Evolutionary conservation across 2,888 invertebrate species (phyloP).

Genomic region (Xanthorhoe spadicearia): DNA sequence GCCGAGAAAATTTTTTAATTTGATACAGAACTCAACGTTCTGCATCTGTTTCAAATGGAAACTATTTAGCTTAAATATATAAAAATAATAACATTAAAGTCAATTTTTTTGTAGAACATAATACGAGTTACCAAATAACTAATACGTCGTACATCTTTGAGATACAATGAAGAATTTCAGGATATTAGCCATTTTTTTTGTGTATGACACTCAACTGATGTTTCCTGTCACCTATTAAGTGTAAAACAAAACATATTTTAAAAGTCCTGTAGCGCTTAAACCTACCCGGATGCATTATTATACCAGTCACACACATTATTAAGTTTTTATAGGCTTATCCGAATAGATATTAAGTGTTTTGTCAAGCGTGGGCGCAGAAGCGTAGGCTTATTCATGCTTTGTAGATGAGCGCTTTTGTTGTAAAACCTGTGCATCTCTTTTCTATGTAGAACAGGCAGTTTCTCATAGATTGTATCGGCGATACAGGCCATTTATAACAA

Average conservation of each 20-base stretch:
- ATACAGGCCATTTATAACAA: slow-evolving; percentile 56
- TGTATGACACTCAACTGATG: too few relatives aligned
- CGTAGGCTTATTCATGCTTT: slow-evolving; percentile 77
- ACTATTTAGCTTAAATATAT: too few relatives aligned
- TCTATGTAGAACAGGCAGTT: slow-evolving; percentile 68
- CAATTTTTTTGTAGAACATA: too few relatives aligned
- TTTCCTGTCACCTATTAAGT: too few relatives aligned
- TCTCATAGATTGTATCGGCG: slow-evolving; percentile 68
- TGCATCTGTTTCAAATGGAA: not conserved
- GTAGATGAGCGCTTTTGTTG: slow-evolving; percentile 61
- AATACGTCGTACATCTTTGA: too few relatives aligned
- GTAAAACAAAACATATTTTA: slow-evolving; percentile 48
- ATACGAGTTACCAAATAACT: too few relatives aligned
- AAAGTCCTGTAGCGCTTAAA: slow-evolving; percentile 51
- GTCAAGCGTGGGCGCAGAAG: slow-evolving; percentile 66
- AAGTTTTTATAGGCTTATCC: slow-evolving; percentile 69
- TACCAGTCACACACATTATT: slow-evolving; percentile 65
- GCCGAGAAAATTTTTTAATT: not conserved
- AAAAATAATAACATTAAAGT: too few relatives aligned
- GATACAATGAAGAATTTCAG: too few relatives aligned
- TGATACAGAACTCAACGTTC: not conserved
- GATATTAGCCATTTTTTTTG: too few relatives aligned
- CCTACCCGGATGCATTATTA: slow-evolving; percentile 54
- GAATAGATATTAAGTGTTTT: slow-evolving; percentile 69
- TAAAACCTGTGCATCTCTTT: slow-evolving; percentile 59